These are phyloP conservation scores for Benitochromis conjunctus DNA, from an alignment of 2,113 vertebrate genomes.

Conservation along the genomic window DNA sequence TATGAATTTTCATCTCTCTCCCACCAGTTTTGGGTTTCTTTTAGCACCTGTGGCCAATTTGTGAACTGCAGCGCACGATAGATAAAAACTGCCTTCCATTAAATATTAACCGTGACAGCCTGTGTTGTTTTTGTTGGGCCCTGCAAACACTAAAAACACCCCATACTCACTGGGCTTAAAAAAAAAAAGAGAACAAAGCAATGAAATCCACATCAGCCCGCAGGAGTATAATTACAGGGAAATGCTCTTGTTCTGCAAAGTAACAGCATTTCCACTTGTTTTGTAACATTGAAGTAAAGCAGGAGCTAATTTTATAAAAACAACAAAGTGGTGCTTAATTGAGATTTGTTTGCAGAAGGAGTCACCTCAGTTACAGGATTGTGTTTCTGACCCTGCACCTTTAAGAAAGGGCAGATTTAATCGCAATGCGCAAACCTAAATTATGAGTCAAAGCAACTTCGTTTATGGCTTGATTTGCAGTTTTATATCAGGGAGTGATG, in stretches of 20 bases:
- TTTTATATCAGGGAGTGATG: neutral
- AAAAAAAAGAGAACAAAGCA: neutral
- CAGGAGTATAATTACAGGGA: neutral
- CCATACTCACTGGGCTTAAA: neutral
- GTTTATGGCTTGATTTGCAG: neutral
- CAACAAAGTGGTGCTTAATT: neutral
- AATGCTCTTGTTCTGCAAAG: neutral
- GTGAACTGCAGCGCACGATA: neutral
- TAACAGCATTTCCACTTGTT: neutral
- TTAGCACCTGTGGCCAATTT: neutral
- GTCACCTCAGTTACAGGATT: neutral
- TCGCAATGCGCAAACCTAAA: neutral
- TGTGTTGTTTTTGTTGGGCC: neutral
- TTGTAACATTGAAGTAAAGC: neutral
- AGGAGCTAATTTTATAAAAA: neutral
- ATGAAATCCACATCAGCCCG: neutral
- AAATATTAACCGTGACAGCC: slow-evolving; percentile 12
- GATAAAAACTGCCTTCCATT: neutral
- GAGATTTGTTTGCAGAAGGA: neutral
- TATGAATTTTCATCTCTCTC: neutral
- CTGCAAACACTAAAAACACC: neutral
- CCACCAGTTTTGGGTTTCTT: neutral
- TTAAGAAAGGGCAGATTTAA: neutral
- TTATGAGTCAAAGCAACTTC: neutral
- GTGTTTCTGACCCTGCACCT: neutral